These are phyloP conservation scores for Drosophila ohnishii DNA, from an alignment of 1,140 invertebrate species.

Conservation along the genomic window DNA sequence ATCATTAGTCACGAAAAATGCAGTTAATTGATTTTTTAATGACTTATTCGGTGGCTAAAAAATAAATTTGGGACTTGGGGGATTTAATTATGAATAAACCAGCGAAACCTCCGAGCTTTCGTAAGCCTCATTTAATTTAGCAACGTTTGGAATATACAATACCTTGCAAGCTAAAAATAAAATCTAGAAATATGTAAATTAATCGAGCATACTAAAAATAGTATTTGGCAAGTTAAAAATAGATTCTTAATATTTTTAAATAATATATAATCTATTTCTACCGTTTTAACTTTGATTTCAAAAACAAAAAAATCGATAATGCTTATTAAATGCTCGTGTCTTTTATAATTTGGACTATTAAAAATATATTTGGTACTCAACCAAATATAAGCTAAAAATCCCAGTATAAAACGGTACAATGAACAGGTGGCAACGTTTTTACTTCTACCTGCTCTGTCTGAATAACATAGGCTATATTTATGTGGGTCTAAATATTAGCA, in stretches of 20 bases:
- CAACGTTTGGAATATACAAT: neutral
- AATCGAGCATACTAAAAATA: neutral
- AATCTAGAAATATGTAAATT: neutral
- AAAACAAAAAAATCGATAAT: neutral
- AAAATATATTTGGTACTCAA: neutral
- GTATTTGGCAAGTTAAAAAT: neutral
- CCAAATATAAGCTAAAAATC: neutral
- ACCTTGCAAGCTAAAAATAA: neutral
- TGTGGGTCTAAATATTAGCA: neutral
- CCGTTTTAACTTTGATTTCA: neutral
- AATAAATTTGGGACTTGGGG: neutral
- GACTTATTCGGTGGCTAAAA: neutral
- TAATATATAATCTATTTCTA: neutral
- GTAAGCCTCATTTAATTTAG: neutral
- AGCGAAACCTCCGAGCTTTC: neutral
- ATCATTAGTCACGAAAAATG: constrained; percentile 17
- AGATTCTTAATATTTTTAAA: neutral
- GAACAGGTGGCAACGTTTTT: neutral
- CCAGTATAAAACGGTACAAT: neutral
- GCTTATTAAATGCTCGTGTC: neutral
- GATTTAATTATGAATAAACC: neutral
- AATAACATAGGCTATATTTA: neutral
- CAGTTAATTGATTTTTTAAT: constrained; percentile 16
- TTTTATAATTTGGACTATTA: neutral
- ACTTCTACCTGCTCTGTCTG: neutral